phyloP scores from a whole-genome alignment of 2,797 vertebrate species.

The Aselliscus stoliczkanus region DNA sequence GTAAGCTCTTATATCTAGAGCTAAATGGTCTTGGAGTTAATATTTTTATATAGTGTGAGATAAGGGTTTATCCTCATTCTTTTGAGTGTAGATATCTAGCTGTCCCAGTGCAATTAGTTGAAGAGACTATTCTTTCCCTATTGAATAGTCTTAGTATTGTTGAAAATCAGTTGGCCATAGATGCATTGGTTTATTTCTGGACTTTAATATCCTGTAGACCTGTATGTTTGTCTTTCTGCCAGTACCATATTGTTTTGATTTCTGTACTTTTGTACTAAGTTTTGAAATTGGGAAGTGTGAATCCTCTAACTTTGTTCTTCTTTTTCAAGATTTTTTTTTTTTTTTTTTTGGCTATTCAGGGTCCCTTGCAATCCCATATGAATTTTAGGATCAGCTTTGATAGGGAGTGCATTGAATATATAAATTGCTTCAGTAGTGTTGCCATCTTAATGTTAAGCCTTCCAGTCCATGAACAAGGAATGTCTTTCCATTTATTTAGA shows the following conservation, averaged over 20 bases:
- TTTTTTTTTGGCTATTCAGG: neutral
- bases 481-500: neutral
- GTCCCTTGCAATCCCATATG: neutral
- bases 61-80: neutral
- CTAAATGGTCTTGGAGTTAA: neutral
- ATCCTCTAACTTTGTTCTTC: neutral
- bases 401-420: neutral
- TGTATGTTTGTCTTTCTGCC: neutral
- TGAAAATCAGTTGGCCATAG: neutral
- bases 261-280: neutral
- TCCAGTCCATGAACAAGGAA: neutral
- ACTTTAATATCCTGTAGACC: neutral
- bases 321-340: neutral
- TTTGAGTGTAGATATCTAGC: neutral
- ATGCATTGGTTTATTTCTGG: neutral
- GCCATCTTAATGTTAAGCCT: neutral
- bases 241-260: neutral
- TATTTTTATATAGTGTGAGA: neutral
- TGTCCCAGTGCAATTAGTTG: neutral
- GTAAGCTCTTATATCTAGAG: neutral
- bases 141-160: neutral
- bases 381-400: slow-evolving; percentile 4
- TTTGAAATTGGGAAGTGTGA: neutral
- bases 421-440: neutral
- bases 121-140: neutral